These are phyloP conservation scores for Larimichthys crocea DNA, from an alignment of 2,113 vertebrate species.

Conservation along the genomic window DNA sequence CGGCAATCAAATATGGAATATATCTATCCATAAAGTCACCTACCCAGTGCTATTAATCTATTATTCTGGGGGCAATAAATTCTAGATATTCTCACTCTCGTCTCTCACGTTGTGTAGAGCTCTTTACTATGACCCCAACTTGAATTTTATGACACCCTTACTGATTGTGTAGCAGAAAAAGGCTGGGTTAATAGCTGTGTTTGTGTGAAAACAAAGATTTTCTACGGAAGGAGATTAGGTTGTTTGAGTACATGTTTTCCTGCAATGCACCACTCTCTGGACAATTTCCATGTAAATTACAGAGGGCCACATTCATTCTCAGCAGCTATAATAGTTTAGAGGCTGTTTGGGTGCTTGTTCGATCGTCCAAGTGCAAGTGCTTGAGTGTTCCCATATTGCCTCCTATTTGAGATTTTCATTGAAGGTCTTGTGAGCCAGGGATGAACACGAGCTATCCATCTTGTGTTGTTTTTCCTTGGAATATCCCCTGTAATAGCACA, in stretches of 20 bases:
- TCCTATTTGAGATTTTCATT: conserved; percentile 29
- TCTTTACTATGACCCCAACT: background rate
- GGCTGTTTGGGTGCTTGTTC: background rate
- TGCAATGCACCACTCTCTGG: background rate
- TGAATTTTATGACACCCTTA: background rate
- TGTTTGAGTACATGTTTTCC: background rate
- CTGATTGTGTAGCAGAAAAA: conserved; percentile 2
- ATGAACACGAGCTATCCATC: conserved; percentile 7
- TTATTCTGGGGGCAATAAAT: background rate
- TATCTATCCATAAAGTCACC: conserved; percentile 11
- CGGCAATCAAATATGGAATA: conserved; percentile 11
- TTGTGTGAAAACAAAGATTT: background rate
- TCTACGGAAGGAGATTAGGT: background rate
- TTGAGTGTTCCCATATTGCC: conserved; percentile 37
- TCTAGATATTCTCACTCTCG: background rate
- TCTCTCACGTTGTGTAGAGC: background rate
- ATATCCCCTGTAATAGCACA: conserved; percentile 4
- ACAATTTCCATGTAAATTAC: conserved; percentile 39
- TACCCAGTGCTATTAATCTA: conserved; percentile 1
- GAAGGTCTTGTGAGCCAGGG: conserved; percentile 4
- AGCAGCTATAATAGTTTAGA: conserved; percentile 12
- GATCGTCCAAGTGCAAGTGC: background rate
- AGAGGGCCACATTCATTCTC: background rate
- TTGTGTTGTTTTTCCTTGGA: conserved; percentile 19
- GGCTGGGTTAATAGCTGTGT: background rate